Percentiles rank a stretch among this genome's conserved stretches.
These are phyloP conservation scores for Indri indri DNA, from an alignment of 2,113 vertebrate genomes.

Conservation along the genomic window DNA sequence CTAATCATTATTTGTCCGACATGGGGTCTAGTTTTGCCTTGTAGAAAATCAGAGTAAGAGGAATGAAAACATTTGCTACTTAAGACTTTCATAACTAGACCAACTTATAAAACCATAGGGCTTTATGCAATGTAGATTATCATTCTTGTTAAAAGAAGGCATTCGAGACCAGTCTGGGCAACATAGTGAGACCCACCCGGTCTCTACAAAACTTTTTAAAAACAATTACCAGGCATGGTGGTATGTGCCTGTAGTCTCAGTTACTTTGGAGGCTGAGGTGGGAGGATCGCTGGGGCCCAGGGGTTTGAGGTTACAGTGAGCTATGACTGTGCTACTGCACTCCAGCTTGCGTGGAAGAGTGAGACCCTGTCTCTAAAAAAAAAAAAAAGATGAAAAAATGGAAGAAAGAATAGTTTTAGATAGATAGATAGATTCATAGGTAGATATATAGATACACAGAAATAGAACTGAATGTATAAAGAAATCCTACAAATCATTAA, in stretches of 20 bases:
- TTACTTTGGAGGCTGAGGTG: too few species aligned
- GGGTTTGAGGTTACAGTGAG: too few species aligned
- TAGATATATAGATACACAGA: neutral
- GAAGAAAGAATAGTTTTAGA: neutral
- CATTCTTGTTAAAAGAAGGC: slow-evolving; percentile 19
- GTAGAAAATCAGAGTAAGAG: slow-evolving; percentile 11
- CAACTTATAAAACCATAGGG: neutral
- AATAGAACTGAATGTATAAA: neutral
- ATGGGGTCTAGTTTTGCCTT: neutral
- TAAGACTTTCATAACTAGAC: neutral
- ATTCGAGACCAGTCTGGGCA: too few species aligned
- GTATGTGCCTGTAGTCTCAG: too few species aligned
- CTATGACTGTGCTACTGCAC: too few species aligned
- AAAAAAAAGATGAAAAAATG: too few species aligned
- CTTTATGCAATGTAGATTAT: neutral
- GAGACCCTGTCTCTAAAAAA: too few species aligned
- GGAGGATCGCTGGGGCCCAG: too few species aligned
- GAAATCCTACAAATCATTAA: neutral
- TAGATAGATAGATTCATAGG: neutral
- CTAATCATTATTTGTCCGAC: slow-evolving; percentile 8
- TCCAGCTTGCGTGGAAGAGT: too few species aligned
- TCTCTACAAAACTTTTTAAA: too few species aligned
- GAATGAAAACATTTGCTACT: neutral
- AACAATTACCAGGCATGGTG: too few species aligned
- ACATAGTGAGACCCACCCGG: too few species aligned